A percentile compares a stretch with the other conserved stretches of the same genome.
Conservation (phyloP, 1,140 invertebrate species). For the Carcinoscorpius rotundicauda region DNA sequence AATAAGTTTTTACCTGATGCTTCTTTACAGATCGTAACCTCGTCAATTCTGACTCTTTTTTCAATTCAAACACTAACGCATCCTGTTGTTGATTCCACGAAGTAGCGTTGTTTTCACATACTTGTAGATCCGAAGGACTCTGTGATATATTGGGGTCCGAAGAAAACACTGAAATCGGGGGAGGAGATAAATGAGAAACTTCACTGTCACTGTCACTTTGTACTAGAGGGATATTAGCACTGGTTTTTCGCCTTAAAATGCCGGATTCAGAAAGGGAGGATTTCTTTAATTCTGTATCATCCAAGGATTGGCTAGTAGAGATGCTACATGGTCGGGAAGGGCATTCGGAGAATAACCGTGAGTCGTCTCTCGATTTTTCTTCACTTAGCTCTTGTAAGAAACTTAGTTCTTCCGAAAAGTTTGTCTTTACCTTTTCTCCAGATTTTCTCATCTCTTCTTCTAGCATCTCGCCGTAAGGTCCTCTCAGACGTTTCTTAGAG, state of each 20-base stretch:
- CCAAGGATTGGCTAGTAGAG: slow-evolving; percentile 31
- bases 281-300: slow-evolving; percentile 35
- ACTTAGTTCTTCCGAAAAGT: slow-evolving; percentile 39
- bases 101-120: no score
- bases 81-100: no score
- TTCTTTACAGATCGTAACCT: no score
- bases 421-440: slow-evolving; percentile 39
- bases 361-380: slow-evolving; percentile 3
- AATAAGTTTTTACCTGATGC: no score
- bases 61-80: no score
- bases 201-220: no score
- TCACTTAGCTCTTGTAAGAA: slow-evolving; percentile 36
- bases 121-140: no score
- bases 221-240: slow-evolving; percentile 33
- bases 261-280: background rate
- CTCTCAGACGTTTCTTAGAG: slow-evolving; percentile 52
- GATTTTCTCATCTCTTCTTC: slow-evolving; percentile 66
- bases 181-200: no score
- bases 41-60: no score
- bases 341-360: background rate
- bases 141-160: no score
- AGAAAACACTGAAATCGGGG: no score
- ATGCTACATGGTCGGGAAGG: slow-evolving; percentile 10
- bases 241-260: slow-evolving; percentile 37
- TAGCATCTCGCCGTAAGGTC: slow-evolving; percentile 68